Conservation (phyloP, 2,113 vertebrate species). For the Saccopteryx bilineata region DNA sequence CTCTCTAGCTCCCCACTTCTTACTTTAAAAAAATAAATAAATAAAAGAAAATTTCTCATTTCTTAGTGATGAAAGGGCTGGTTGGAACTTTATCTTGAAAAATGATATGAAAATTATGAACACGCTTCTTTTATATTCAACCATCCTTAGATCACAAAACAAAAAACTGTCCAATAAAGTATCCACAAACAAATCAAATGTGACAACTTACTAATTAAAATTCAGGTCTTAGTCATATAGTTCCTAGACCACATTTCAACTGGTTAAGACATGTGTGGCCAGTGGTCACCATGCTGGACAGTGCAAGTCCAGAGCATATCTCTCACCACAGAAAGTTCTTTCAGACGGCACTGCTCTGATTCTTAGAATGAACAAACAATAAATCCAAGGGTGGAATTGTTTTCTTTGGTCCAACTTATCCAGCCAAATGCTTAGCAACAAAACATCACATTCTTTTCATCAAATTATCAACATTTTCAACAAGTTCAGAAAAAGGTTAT, state of each 20-base stretch:
- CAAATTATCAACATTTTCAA: neutral
- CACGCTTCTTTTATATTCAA: neutral
- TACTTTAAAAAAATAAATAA: too few relatives aligned
- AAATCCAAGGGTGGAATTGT: neutral
- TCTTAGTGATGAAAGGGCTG: neutral
- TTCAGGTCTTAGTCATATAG: neutral
- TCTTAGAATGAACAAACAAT: neutral
- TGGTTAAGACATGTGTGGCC: neutral
- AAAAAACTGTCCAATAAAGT: neutral
- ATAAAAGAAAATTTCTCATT: neutral
- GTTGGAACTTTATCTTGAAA: neutral
- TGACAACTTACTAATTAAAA: neutral
- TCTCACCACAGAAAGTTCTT: rapidly evolving
- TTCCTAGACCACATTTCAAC: neutral
- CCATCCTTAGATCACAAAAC: neutral
- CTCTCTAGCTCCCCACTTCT: too few relatives aligned
- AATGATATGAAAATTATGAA: neutral
- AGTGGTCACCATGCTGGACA: neutral
- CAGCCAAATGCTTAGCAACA: neutral
- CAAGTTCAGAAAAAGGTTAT: neutral
- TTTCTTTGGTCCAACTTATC: neutral
- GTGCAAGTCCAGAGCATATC: rapidly evolving
- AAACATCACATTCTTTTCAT: neutral
- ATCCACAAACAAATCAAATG: neutral
- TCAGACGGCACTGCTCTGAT: neutral